These are phyloP conservation scores for Agrilus biguttatus DNA, from an alignment of 2,888 invertebrate genomes.

Conservation along the genomic window DNA sequence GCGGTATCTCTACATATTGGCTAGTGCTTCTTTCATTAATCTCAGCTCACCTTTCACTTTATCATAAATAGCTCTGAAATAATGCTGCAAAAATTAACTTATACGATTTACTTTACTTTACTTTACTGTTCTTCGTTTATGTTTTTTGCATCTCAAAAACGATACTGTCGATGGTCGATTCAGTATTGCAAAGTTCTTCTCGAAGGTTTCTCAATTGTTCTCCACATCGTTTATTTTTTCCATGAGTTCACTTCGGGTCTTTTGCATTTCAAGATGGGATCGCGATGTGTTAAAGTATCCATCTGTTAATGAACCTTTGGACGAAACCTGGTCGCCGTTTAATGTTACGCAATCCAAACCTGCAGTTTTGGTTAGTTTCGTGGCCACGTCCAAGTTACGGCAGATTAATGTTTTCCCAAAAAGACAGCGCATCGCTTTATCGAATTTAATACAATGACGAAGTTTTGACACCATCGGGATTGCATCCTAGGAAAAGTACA, in stretches of 20 bases:
- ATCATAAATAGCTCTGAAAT: constrained; percentile 68
- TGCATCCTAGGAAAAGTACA: constrained; percentile 60
- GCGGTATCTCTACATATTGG: constrained; percentile 78
- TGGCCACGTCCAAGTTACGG: constrained; percentile 90
- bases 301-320: constrained; percentile 96
- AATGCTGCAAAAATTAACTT: constrained; percentile 1
- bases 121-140: constrained; percentile 95
- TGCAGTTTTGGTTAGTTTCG: constrained; percentile 85
- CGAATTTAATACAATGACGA: constrained; percentile 75
- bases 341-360: constrained; percentile 97
- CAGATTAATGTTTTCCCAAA: constrained; percentile 98
- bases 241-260: constrained; percentile 73
- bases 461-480: constrained; percentile 95
- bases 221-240: constrained; percentile 63
- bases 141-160: constrained; percentile 96
- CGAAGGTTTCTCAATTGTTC: constrained; percentile 58
- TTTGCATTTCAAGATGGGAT: constrained; percentile 87
- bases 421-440: constrained; percentile 88
- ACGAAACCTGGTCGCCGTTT: constrained; percentile 91
- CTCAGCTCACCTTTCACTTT: constrained; percentile 93
- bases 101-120: constrained; percentile 58
- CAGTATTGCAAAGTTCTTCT: constrained; percentile 66
- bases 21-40: constrained; percentile 86
- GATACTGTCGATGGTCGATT: constrained; percentile 69
- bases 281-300: constrained; percentile 95